Conservation (phyloP, 2,888 invertebrate species). For the Thalpophila matura region DNA sequence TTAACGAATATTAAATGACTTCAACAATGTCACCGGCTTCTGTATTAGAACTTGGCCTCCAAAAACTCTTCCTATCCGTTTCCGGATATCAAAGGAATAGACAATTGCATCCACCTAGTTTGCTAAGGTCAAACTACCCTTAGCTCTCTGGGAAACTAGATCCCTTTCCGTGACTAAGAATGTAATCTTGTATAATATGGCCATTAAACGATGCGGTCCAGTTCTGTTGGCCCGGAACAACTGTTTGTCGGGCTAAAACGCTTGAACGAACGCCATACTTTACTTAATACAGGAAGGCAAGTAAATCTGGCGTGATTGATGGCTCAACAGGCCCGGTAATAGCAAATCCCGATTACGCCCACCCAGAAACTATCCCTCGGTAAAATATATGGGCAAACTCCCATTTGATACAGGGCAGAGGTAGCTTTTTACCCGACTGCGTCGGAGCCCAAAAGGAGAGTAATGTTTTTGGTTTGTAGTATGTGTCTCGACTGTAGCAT, state of each 20-base stretch:
- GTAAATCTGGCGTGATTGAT: conserved; percentile 75
- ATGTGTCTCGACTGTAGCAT: too few species aligned
- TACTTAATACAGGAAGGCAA: conserved; percentile 47
- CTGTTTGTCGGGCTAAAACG: background rate
- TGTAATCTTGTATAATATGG: background rate
- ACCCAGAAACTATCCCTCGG: conserved; percentile 45
- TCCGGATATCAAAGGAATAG: too few species aligned
- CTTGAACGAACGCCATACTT: conserved; percentile 10
- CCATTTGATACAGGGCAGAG: conserved; percentile 20
- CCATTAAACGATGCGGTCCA: background rate
- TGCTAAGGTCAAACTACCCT: background rate
- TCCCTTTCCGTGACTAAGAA: background rate
- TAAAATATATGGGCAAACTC: conserved; percentile 52
- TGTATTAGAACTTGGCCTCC: too few species aligned
- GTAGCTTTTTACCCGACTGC: too few species aligned
- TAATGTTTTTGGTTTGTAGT: too few species aligned
- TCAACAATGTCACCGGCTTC: background rate
- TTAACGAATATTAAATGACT: background rate
- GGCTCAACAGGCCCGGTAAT: conserved; percentile 63
- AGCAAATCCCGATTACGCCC: conserved; percentile 60
- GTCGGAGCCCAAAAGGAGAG: too few species aligned
- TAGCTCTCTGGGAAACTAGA: background rate
- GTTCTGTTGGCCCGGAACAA: conserved; percentile 17
- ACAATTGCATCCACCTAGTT: too few species aligned
- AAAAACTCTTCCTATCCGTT: too few species aligned